A percentile compares a stretch with the other conserved stretches of the same genome.
These are phyloP conservation scores for Helicoverpa armigera DNA, from an alignment of 1,140 invertebrate species.

Conservation along the genomic window DNA sequence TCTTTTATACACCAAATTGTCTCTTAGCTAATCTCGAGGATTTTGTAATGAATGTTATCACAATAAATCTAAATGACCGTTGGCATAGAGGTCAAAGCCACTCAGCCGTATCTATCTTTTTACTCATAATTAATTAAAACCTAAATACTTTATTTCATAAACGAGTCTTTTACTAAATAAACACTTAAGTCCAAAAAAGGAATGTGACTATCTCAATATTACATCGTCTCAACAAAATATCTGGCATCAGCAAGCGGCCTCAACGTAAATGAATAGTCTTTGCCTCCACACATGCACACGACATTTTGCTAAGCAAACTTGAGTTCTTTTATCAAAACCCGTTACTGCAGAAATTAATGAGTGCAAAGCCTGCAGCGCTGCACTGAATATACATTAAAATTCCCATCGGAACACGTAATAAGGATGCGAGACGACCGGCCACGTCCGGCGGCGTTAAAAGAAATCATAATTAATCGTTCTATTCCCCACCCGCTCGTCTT, in stretches of 20 bases:
- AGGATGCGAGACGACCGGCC: slow-evolving; percentile 53
- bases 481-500: slow-evolving; percentile 76
- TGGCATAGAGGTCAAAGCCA: slow-evolving; percentile 25
- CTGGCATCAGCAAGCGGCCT: neutral
- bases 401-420: slow-evolving; percentile 56
- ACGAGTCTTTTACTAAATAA: neutral
- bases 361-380: slow-evolving; percentile 11
- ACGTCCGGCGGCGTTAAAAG: slow-evolving; percentile 74
- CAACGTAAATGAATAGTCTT: slow-evolving; percentile 1
- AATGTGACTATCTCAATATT: neutral
- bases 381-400: slow-evolving; percentile 49
- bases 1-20: neutral
- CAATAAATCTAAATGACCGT: slow-evolving; percentile 23
- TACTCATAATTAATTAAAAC: neutral
- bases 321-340: slow-evolving; percentile 17
- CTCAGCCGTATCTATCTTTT: slow-evolving; percentile 5
- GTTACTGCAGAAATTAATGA: slow-evolving; percentile 33
- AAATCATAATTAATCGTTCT: slow-evolving; percentile 84
- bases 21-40: slow-evolving; percentile 17
- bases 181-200: neutral
- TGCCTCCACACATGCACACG: neutral
- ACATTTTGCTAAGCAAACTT: neutral
- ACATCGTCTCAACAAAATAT: slow-evolving; percentile 5
- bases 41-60: slow-evolving; percentile 31
- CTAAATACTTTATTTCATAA: slow-evolving; percentile 11